A percentile compares a stretch with the other conserved stretches of the same genome.
Conservation (phyloP, 2,888 invertebrate genomes). For the Cephus pulcher region DNA sequence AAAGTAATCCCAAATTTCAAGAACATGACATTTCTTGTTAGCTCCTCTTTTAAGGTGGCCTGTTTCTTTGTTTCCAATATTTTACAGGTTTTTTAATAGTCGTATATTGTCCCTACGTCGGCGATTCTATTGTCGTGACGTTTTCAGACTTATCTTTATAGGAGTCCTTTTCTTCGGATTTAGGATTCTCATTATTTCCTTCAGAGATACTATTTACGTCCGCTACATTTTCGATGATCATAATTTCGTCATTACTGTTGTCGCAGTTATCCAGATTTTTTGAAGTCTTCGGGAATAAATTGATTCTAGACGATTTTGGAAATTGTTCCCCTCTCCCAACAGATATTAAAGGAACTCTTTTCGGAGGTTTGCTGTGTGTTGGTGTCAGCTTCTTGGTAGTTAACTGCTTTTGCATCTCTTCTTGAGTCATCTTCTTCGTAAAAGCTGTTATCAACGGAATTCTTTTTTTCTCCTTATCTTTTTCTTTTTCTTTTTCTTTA, state of each 20-base stretch:
- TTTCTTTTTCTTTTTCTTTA: constrained; percentile 29
- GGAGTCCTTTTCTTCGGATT: not conserved
- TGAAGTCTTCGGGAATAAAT: constrained; percentile 21
- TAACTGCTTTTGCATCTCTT: constrained; percentile 58
- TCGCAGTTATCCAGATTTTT: constrained; percentile 3
- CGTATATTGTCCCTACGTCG: not conserved
- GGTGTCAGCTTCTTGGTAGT: constrained; percentile 8
- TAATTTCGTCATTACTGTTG: constrained; percentile 27
- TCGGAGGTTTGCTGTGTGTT: constrained; percentile 40
- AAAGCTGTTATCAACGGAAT: constrained; percentile 68
- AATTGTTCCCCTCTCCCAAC: constrained; percentile 51
- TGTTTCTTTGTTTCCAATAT: not conserved
- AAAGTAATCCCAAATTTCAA: not conserved
- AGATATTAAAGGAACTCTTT: constrained; percentile 54
- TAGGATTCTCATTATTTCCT: not conserved
- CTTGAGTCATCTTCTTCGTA: constrained; percentile 61
- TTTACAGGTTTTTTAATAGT: not conserved
- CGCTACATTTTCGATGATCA: constrained; percentile 22
- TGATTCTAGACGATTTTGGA: constrained; percentile 38
- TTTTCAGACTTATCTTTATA: not conserved
- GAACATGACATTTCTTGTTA: not conserved
- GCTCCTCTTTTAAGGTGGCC: not conserved
- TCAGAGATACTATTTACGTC: not conserved
- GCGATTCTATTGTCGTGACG: not conserved
- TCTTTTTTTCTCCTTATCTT: constrained; percentile 51